Evolutionary conservation across 2,113 vertebrate genomes (phyloP).

Genomic region (Xenopus tropicalis): DNA sequence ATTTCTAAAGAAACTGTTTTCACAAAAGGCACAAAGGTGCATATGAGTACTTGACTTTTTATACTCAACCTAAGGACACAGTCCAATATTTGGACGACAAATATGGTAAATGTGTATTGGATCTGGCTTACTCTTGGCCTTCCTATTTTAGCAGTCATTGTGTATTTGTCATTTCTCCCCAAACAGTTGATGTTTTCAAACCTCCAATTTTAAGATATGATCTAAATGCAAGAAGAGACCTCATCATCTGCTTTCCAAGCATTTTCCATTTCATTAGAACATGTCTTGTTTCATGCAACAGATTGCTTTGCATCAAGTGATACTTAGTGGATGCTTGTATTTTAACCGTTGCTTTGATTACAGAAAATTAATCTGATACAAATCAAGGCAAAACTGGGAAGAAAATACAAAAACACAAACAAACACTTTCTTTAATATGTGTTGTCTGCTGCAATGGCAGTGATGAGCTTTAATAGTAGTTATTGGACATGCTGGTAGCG

Average conservation of each 20-base stretch:
- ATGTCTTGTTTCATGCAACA: not conserved
- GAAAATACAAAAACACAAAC: slow-evolving; percentile 13
- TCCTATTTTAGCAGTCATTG: no score
- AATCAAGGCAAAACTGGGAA: slow-evolving; percentile 30
- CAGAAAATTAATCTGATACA: slow-evolving; percentile 49
- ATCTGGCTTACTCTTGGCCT: no score
- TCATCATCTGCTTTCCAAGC: not conserved
- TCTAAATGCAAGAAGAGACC: not conserved
- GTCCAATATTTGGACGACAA: no score
- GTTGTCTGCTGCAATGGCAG: slow-evolving; percentile 49
- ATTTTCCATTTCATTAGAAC: slow-evolving; percentile 16
- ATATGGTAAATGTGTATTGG: no score
- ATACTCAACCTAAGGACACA: no score
- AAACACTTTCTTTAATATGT: slow-evolving; percentile 42
- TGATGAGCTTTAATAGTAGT: slow-evolving; percentile 54
- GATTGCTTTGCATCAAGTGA: slow-evolving; percentile 46
- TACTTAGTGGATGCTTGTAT: slow-evolving; percentile 45
- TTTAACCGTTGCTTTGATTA: slow-evolving; percentile 48
- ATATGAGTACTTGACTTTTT: no score
- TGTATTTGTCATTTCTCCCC: no score
- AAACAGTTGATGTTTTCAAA: not conserved
- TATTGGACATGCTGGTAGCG: slow-evolving; percentile 50
- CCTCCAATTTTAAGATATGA: no score
- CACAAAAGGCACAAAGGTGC: no score
- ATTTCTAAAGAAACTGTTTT: no score